A percentile compares a stretch with the other conserved stretches of the same genome.
Conservation (phyloP, 2,888 invertebrate genomes). For the Synanthedon tipuliformis region DNA sequence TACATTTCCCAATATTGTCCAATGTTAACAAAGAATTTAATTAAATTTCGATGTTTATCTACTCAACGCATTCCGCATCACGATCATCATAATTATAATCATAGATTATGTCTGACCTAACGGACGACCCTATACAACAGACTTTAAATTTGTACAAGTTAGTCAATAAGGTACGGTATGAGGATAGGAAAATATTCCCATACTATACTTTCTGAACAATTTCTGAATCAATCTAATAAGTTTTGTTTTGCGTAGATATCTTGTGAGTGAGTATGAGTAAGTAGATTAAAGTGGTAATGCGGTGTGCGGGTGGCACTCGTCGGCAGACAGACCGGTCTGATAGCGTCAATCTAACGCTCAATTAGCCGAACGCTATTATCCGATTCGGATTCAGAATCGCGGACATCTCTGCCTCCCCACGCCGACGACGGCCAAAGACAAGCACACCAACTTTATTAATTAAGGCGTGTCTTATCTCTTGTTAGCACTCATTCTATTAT, state of each 20-base stretch:
- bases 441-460: slow-evolving; percentile 69
- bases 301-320: slow-evolving; percentile 13
- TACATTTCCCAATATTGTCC: slow-evolving; percentile 28
- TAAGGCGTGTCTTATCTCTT: slow-evolving; percentile 71
- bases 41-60: slow-evolving; percentile 31
- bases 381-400: slow-evolving; percentile 60
- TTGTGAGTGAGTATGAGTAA: slow-evolving; percentile 26
- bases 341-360: slow-evolving; percentile 70
- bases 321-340: slow-evolving; percentile 37
- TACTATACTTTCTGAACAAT: too few relatives aligned
- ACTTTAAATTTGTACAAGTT: too few relatives aligned
- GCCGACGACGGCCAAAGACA: slow-evolving; percentile 40
- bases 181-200: too few relatives aligned
- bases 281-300: slow-evolving; percentile 26
- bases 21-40: slow-evolving; percentile 32
- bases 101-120: slow-evolving; percentile 26
- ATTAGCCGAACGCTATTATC: slow-evolving; percentile 68
- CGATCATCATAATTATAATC: slow-evolving; percentile 8
- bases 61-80: slow-evolving; percentile 17
- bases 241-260: background rate
- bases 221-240: too few relatives aligned
- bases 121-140: too few relatives aligned
- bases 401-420: slow-evolving; percentile 24
- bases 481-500: slow-evolving; percentile 71
- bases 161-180: too few relatives aligned